Base-by-base conservation (phyloP, 1,140 invertebrate genomes). In the Drosophila auraria region DNA sequence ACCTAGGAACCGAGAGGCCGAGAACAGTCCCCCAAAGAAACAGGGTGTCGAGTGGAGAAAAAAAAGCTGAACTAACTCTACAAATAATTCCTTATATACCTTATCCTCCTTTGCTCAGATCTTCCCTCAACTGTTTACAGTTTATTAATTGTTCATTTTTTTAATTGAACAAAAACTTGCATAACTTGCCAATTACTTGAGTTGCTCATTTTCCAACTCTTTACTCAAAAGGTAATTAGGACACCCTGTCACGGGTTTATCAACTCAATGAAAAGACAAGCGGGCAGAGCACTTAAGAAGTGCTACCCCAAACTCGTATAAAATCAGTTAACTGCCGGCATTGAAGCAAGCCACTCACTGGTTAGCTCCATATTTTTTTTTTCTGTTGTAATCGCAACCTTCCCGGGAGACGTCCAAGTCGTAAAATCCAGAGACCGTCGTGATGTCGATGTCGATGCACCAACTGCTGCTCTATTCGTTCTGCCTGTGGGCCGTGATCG, bases 311-410 rank as follows among this genome's bases (percentile, higher is more conserved):
- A 74, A 78, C 81, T 87, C 79, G 59, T 84, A 87, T 82, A 78
- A 87, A 84, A 87, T 92, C 91, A 92, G 91, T 92, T 87, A 84
- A 91, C 80, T 70, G 87, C 90, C 86, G 86, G 83, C 86, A 84
- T 80, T 84, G 62, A 61, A 80, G 71, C 79, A 78, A 53, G 71
- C 59, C 79, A 78, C 78, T 87, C 54, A 40, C 54, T 80, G 40
- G 56, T 61, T 62, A 56, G 38, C 61, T 54, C 44, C 40, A 53
- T 23, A 56, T 12, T 11, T 44, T 60, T 53, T 44, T 72, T 25
- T 17, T 66, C 1, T 15, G n/a, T 42, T 6, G 6, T 8, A 60
- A 27, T 59, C 53, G 66, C n/a, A 12, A 9, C 33, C 65, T 12
- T n/a, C 11, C 23, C 11, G 23, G 51, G 33, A 63, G 25, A 60